phyloP scores from a whole-genome alignment of 2,797 vertebrate genomes.

The Peromyscus nudipes region DNA sequence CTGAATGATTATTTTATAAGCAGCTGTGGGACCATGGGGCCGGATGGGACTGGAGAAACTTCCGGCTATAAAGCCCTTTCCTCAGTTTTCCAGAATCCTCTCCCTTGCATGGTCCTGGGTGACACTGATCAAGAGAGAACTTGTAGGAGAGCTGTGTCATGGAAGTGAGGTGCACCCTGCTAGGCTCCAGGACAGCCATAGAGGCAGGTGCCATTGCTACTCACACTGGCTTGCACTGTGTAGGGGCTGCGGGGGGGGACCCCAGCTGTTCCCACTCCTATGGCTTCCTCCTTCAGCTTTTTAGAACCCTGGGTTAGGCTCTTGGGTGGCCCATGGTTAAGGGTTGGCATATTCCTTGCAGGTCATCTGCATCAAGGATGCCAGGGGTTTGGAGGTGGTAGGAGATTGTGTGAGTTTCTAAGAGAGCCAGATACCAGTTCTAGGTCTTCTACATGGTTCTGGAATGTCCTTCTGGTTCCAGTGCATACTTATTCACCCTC shows the following conservation, averaged over 20 bases:
- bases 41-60: too few species aligned
- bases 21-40: too few species aligned
- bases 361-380: not conserved
- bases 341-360: too few species aligned
- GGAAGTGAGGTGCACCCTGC: not conserved
- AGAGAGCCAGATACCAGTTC: not conserved
- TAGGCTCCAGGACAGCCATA: too few species aligned
- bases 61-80: not conserved
- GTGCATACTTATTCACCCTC: not conserved
- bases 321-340: not conserved
- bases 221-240: accelerated
- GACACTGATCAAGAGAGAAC: not conserved
- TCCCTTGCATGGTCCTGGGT: not conserved
- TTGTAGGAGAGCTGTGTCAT: not conserved
- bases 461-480: not conserved
- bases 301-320: not conserved
- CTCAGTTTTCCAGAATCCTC: not conserved
- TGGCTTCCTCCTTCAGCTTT: not conserved
- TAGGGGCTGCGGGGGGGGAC: not conserved
- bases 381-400: not conserved
- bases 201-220: not conserved
- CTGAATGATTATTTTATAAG: too few species aligned
- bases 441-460: not conserved
- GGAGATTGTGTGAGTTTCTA: not conserved
- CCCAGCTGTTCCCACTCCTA: not conserved